Conservation (phyloP, 2,797 vertebrate species). For the Myoxocephalus aenaeus region DNA sequence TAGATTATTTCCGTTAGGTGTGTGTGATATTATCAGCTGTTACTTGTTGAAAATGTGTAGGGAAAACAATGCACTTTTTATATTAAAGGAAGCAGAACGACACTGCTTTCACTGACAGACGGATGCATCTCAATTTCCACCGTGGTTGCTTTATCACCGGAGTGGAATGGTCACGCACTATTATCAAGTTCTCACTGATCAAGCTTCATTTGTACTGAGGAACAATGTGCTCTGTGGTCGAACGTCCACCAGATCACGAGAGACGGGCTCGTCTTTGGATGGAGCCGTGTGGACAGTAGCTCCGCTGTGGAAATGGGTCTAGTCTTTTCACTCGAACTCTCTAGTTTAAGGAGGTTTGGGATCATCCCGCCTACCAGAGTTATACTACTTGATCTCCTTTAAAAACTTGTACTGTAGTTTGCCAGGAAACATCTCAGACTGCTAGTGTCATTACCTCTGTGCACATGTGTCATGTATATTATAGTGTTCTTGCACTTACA, state of each 20-base stretch:
- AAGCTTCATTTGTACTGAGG: slow-evolving; percentile 59
- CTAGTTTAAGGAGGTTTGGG: slow-evolving; percentile 31
- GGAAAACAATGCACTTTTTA: slow-evolving; percentile 63
- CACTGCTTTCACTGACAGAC: slow-evolving; percentile 27
- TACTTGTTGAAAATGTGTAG: slow-evolving; percentile 48
- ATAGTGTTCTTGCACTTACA: background rate
- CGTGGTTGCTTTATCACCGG: slow-evolving; percentile 31
- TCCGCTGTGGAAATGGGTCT: slow-evolving; percentile 39
- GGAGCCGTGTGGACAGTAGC: slow-evolving; percentile 28
- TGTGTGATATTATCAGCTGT: slow-evolving; percentile 22
- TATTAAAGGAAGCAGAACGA: slow-evolving; percentile 13
- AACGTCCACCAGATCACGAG: slow-evolving; percentile 31
- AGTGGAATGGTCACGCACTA: slow-evolving; percentile 30
- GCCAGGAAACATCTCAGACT: slow-evolving; percentile 41
- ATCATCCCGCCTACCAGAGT: slow-evolving; percentile 19
- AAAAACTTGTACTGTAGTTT: slow-evolving; percentile 48
- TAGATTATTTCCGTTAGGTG: slow-evolving; percentile 46
- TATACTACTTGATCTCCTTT: slow-evolving; percentile 40
- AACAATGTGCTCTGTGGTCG: slow-evolving; percentile 36
- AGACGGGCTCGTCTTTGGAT: slow-evolving; percentile 33
- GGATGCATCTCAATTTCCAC: slow-evolving; percentile 33
- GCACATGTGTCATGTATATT: slow-evolving; percentile 4
- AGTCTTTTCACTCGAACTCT: slow-evolving; percentile 19
- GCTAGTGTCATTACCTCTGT: slow-evolving; percentile 38
- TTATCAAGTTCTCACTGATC: slow-evolving; percentile 29